A percentile compares a stretch with the other conserved stretches of the same genome.
These are phyloP conservation scores for Phyllostomus discolor DNA, from an alignment of 2,113 vertebrate genomes.

Conservation along the genomic window DNA sequence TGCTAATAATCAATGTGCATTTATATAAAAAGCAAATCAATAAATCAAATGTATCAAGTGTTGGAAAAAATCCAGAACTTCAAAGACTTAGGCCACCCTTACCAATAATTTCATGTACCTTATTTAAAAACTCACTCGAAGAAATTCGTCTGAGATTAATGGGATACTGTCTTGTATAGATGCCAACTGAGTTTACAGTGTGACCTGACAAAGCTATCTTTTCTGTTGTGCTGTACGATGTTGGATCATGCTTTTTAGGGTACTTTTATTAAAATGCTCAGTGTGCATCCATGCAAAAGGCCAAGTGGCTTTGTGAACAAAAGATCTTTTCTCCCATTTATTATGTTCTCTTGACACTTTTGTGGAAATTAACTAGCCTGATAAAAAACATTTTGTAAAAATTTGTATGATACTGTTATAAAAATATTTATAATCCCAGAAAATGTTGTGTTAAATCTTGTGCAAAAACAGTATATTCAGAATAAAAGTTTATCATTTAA, in stretches of 20 bases:
- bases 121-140: conserved; percentile 69
- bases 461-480: conserved; percentile 98
- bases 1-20: conserved; percentile 80
- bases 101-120: conserved; percentile 64
- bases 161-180: conserved; percentile 79
- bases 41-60: conserved; percentile 56
- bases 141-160: conserved; percentile 72
- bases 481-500: conserved; percentile 98
- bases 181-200: conserved; percentile 74
- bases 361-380: conserved; percentile 95
- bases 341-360: conserved; percentile 96
- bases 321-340: conserved; percentile 84
- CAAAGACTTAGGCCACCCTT: conserved; percentile 64
- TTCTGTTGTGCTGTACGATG: conserved; percentile 78
- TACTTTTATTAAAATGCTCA: conserved; percentile 82
- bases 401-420: conserved; percentile 99
- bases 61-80: conserved; percentile 70
- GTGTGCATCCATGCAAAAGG: conserved; percentile 79
- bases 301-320: conserved; percentile 73
- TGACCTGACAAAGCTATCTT: conserved; percentile 74
- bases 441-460: conserved; percentile 94
- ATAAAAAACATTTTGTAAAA: conserved; percentile 96
- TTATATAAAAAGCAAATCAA: conserved; percentile 77
- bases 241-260: conserved; percentile 84
- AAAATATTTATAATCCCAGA: conserved; percentile 94